A percentile compares a stretch with the other conserved stretches of the same genome.
Conservation (phyloP, 2,113 vertebrate genomes). For the Hiodon tergisus region DNA sequence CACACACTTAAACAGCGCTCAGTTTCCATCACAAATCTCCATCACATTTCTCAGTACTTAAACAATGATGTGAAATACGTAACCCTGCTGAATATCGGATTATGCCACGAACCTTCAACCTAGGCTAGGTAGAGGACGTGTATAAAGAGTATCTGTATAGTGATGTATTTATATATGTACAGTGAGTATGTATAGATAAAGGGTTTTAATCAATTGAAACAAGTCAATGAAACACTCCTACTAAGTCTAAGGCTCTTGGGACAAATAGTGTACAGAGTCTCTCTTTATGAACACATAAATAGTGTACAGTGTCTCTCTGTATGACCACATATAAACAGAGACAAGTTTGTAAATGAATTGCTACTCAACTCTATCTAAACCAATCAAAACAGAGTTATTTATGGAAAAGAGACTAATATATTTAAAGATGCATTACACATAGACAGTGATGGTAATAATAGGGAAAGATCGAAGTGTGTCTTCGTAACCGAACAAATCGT, state of each 20-base stretch:
- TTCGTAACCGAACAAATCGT: slow-evolving; percentile 4
- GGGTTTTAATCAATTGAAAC: neutral
- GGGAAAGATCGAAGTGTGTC: slow-evolving; percentile 23
- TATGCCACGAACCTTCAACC: neutral
- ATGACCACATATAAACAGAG: neutral
- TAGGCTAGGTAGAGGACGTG: neutral
- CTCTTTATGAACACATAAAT: neutral
- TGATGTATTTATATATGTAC: slow-evolving; percentile 22
- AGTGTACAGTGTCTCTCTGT: neutral
- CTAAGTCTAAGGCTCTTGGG: neutral
- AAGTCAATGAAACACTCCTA: neutral
- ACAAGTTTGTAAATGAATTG: neutral
- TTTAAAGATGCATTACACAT: slow-evolving; percentile 35
- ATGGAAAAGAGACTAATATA: slow-evolving; percentile 28
- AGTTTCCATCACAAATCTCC: too few species aligned
- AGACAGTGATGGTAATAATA: slow-evolving; percentile 15
- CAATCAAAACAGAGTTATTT: slow-evolving; percentile 17
- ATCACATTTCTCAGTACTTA: neutral
- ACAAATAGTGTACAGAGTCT: too few species aligned
- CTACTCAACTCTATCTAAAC: neutral
- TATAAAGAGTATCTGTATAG: slow-evolving; percentile 19
- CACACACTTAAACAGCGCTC: too few species aligned
- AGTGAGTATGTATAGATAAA: slow-evolving; percentile 9
- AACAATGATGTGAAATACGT: neutral
- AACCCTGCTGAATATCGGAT: neutral